Evolutionary conservation across 1,140 invertebrate species (phyloP), one percentile per base, ranked within the genome.

Genomic region (Drosophila elegans): DNA sequence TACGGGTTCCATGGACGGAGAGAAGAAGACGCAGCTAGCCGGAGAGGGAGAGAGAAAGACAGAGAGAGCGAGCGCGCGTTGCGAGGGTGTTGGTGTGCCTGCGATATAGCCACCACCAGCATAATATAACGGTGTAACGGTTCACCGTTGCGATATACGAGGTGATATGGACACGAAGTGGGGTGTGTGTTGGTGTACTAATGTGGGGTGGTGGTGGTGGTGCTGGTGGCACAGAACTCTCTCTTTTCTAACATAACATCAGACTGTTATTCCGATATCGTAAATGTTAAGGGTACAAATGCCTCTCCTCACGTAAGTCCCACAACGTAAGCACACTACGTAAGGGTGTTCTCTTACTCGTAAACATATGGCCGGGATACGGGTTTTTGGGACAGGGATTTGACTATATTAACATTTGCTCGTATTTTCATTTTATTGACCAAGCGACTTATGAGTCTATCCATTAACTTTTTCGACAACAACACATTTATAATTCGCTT

Each of bases 61-160:
- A 39, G 64, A 16, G 34, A 52, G 39, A 66, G 16, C 16, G 52
- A 54, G 44, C 46, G 53, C 55, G 74, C 73, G 61, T 56, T 46
- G 41, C 34, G 32, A 36, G 21, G 36, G 29, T 48, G 60, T 51
- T 39, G 41, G 60, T 66, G 62, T 66, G 75, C 62, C 64, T 44
- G 67, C 59, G 55, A 45, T 54, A 51, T 41, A 54, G 75, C 77
- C 84, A 88, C 80, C 84, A 88, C 86, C 86, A 88, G 75, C 83
- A 83, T 85, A 86, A 78, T 54, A 77, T 60, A 84, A 76, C 72
- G 66, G 82, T 86, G 78, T 81, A 86, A 88, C 78, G 74, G 82
- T 76, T 69, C 71, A 78, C 78, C 82, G 82, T 85, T 77, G 61
- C 72, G 56, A 46, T 59, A 27, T 59, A 38, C 56, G 42, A 32